Evolutionary conservation across 2,797 vertebrate species (phyloP).

Genomic region (Rousettus madagascariensis): DNA sequence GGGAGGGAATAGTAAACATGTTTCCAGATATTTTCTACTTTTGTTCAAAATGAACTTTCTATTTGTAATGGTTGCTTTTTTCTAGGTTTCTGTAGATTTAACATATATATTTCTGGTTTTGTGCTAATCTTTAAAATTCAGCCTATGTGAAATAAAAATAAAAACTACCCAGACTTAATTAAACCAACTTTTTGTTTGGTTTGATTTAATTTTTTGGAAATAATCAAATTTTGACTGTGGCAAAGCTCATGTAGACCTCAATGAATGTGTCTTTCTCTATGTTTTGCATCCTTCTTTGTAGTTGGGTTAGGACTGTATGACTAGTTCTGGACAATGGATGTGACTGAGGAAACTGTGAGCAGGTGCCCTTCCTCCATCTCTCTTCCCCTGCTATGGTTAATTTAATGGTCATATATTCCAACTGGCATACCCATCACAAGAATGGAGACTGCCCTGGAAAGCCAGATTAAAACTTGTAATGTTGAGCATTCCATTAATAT

Average conservation of each 20-base stretch:
- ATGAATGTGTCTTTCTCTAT: background rate
- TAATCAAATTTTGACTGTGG: background rate
- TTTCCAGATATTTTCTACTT: background rate
- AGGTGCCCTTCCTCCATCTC: background rate
- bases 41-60: background rate
- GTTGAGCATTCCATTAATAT: background rate
- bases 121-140: background rate
- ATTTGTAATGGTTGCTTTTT: background rate
- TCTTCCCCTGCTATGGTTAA: background rate
- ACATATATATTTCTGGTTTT: background rate
- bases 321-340: background rate
- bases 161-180: background rate
- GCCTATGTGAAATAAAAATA: background rate
- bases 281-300: background rate
- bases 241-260: background rate
- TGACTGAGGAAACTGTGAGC: background rate
- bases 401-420: background rate
- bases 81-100: background rate
- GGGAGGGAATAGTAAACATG: background rate
- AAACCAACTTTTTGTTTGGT: background rate
- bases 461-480: background rate
- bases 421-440: background rate
- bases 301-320: background rate
- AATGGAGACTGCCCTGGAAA: background rate
- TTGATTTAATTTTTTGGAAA: slow-evolving; percentile 33